A percentile compares a stretch with the other conserved stretches of the same genome.
Conservation (phyloP, 1,140 invertebrate species). For the Radopholus similis region DNA sequence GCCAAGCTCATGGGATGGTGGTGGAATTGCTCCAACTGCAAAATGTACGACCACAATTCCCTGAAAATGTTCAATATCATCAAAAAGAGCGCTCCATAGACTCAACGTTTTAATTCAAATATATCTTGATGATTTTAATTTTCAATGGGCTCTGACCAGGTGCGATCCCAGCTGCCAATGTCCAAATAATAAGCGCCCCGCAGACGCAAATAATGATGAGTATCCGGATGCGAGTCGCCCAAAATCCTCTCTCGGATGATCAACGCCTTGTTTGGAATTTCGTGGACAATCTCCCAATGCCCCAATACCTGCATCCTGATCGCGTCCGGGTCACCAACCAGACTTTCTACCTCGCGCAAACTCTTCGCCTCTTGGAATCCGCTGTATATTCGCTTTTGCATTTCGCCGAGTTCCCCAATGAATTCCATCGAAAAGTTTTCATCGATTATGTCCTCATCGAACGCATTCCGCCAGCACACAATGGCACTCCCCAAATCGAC, state of each 20-base stretch:
- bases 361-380: slow-evolving; percentile 22
- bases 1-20: slow-evolving; percentile 2
- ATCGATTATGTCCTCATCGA: slow-evolving; percentile 12
- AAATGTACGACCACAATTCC: slow-evolving; percentile 46
- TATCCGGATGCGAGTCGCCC: slow-evolving; percentile 43
- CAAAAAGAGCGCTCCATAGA: too few relatives aligned
- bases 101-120: too few relatives aligned
- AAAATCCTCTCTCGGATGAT: slow-evolving; percentile 50
- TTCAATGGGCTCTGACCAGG: too few relatives aligned
- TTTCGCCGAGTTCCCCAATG: slow-evolving; percentile 12
- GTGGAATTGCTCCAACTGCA: background rate
- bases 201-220: slow-evolving; percentile 46
- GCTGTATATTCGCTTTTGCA: slow-evolving; percentile 31
- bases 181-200: slow-evolving; percentile 48
- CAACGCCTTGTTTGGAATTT: slow-evolving; percentile 19
- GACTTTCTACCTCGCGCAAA: slow-evolving; percentile 9
- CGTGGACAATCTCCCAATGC: background rate
- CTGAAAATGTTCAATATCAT: too few relatives aligned
- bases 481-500: slow-evolving; percentile 38
- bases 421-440: slow-evolving; percentile 6
- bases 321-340: slow-evolving; percentile 41
- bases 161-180: slow-evolving; percentile 44
- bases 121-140: too few relatives aligned
- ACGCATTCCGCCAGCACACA: slow-evolving; percentile 25
- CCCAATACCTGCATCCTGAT: slow-evolving; percentile 46